A percentile compares a stretch with the other conserved stretches of the same genome.
Conservation (phyloP, 2,797 vertebrate species). For the Dryobates pubescens region DNA sequence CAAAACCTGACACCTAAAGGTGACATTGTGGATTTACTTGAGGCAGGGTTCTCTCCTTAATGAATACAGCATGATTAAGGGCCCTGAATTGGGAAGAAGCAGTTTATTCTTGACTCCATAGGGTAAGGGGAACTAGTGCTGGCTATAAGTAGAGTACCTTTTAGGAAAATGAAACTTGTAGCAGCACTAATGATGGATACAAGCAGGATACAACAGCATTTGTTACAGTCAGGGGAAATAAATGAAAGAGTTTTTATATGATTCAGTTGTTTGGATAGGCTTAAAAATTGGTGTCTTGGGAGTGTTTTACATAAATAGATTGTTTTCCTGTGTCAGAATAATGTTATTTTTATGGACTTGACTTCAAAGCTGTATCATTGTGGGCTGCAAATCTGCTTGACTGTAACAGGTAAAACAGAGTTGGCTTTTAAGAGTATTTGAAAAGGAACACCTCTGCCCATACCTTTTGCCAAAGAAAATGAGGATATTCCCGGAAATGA, state of each 20-base stretch:
- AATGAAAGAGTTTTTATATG: background rate
- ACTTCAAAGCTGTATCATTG: background rate
- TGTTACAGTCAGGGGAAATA: background rate
- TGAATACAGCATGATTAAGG: background rate
- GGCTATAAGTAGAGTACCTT: background rate
- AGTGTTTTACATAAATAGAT: background rate
- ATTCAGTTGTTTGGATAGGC: background rate
- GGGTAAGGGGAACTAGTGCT: background rate
- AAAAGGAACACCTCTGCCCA: background rate
- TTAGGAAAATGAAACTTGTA: background rate
- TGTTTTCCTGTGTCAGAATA: background rate
- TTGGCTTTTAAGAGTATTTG: background rate
- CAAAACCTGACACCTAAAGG: background rate
- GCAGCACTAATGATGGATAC: background rate
- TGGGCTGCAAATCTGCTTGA: background rate
- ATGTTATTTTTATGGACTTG: background rate
- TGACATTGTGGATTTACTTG: background rate
- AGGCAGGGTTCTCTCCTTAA: background rate
- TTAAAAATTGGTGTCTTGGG: background rate
- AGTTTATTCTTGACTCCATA: background rate
- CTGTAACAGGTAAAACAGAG: background rate
- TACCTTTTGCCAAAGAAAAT: slow-evolving; percentile 2
- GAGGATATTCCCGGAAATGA: slow-evolving; percentile 33
- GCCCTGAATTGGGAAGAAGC: background rate
- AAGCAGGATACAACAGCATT: background rate